phyloP scores from a whole-genome alignment of 1,140 invertebrate species.

The Acromyrmex charruanus region DNA sequence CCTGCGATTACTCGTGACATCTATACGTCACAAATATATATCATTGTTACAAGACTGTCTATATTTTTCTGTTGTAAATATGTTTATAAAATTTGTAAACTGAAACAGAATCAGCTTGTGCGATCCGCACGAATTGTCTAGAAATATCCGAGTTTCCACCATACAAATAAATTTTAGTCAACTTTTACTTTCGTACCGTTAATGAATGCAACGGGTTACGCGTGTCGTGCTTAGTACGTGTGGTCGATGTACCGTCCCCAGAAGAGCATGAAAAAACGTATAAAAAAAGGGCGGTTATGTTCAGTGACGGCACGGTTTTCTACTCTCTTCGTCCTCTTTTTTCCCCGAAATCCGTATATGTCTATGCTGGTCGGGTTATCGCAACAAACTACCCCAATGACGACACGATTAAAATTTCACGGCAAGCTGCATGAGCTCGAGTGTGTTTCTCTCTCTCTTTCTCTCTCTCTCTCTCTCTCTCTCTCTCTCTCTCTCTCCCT shows the following conservation, averaged over 20 bases:
- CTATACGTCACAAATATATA: background rate
- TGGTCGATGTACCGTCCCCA: slow-evolving; percentile 25
- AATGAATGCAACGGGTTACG: slow-evolving; percentile 44
- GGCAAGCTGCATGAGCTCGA: slow-evolving; percentile 78
- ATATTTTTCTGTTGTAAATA: background rate
- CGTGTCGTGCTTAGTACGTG: slow-evolving; percentile 39
- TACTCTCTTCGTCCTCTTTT: slow-evolving; percentile 36
- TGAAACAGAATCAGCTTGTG: background rate
- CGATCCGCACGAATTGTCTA: background rate
- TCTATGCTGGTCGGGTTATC: slow-evolving; percentile 80
- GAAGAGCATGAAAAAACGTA: slow-evolving; percentile 17
- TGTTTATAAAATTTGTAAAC: background rate
- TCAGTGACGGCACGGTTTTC: slow-evolving; percentile 42
- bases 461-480: background rate
- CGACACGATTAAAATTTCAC: slow-evolving; percentile 84
- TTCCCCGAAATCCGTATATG: slow-evolving; percentile 74
- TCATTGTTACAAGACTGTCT: background rate
- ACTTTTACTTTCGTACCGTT: slow-evolving; percentile 46
- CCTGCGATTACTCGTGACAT: background rate
- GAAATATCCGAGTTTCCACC: background rate
- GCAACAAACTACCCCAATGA: slow-evolving; percentile 84
- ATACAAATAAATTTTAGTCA: slow-evolving; percentile 3
- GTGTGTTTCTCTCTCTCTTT: slow-evolving; percentile 64
- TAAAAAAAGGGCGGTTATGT: slow-evolving; percentile 46
- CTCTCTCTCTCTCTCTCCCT: background rate